phyloP scores from a whole-genome alignment of 1,140 invertebrate species.

The Eueides isabella region DNA sequence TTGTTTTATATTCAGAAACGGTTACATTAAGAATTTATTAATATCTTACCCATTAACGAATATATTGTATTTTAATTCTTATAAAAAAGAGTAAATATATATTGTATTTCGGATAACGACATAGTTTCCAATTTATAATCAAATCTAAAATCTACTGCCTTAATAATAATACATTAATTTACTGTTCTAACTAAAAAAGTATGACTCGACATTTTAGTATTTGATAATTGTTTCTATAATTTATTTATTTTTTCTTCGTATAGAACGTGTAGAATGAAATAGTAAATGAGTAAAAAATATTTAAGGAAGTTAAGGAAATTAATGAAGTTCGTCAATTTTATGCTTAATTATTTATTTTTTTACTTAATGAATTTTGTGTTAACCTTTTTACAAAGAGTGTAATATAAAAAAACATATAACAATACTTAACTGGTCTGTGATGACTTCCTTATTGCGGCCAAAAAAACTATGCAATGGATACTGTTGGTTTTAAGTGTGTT shows the following conservation, averaged over 20 bases:
- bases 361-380: not conserved
- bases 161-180: no score
- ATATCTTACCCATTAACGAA: no score
- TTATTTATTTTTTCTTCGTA: no score
- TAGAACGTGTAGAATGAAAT: no score
- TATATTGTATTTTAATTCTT: no score
- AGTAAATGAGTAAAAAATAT: not conserved
- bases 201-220: no score
- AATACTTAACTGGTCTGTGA: not conserved
- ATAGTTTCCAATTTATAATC: no score
- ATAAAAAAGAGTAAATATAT: no score
- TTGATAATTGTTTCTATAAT: no score
- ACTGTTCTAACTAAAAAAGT: no score
- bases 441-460: not conserved
- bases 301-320: not conserved
- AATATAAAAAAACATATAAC: not conserved
- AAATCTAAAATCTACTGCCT: no score
- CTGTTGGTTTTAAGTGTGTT: constrained; percentile 47
- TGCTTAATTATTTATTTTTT: not conserved
- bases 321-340: not conserved
- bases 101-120: no score
- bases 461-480: constrained; percentile 17
- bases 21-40: not conserved
- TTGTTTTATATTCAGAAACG: not conserved
- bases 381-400: not conserved